phyloP scores from a whole-genome alignment of 2,113 vertebrate species.

The Pantherophis guttatus region DNA sequence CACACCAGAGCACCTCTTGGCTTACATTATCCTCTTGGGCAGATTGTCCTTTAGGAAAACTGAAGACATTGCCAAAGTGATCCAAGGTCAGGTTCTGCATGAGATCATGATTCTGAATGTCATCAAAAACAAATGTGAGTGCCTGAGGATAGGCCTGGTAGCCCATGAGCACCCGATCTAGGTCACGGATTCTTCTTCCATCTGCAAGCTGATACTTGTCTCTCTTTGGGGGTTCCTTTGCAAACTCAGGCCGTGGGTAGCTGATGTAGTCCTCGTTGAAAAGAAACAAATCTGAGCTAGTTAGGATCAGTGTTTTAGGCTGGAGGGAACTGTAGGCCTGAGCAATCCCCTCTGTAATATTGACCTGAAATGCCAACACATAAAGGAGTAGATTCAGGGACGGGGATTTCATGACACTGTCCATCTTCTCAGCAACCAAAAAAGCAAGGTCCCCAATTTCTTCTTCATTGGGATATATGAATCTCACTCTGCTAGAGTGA shows the following conservation, averaged over 20 bases:
- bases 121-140: slow-evolving; percentile 94
- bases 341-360: slow-evolving; percentile 42
- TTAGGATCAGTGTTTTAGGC: slow-evolving; percentile 89
- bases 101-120: slow-evolving; percentile 87
- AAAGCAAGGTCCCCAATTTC: slow-evolving; percentile 95
- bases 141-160: slow-evolving; percentile 95
- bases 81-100: slow-evolving; percentile 90
- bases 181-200: slow-evolving; percentile 86
- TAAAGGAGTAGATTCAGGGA: slow-evolving; percentile 90
- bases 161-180: slow-evolving; percentile 93
- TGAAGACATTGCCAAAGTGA: slow-evolving; percentile 81
- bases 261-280: slow-evolving; percentile 94
- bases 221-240: slow-evolving; percentile 90
- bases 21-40: slow-evolving; percentile 55
- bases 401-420: slow-evolving; percentile 63
- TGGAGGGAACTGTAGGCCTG: slow-evolving; percentile 67
- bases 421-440: slow-evolving; percentile 87
- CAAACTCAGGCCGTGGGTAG: slow-evolving; percentile 93
- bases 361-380: slow-evolving; percentile 90
- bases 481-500: slow-evolving; percentile 94
- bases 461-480: slow-evolving; percentile 96
- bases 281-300: slow-evolving; percentile 87
- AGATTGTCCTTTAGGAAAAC: slow-evolving; percentile 26
- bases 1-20: slow-evolving; percentile 89
- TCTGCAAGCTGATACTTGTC: slow-evolving; percentile 90